Conservation (phyloP, 2,113 vertebrate genomes). For the Megaptera novaeangliae region DNA sequence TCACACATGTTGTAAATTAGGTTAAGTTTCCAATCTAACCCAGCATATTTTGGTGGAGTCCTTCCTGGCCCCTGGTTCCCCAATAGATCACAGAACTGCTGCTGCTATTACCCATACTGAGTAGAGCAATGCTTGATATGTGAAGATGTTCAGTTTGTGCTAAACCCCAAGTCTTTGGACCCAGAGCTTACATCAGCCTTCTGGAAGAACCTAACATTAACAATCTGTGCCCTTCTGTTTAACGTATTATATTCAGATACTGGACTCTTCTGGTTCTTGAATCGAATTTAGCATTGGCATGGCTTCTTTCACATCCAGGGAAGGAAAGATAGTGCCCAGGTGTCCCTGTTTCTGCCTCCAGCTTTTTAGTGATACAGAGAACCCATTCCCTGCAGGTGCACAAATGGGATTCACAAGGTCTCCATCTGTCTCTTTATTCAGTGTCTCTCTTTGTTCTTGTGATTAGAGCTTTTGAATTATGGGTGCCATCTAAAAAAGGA, state of each 20-base stretch:
- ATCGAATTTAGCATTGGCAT: neutral
- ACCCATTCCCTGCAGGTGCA: constrained; percentile 41
- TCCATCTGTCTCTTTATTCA: constrained; percentile 54
- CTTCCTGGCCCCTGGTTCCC: neutral
- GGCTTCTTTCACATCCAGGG: neutral
- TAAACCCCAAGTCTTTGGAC: neutral
- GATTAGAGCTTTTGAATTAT: constrained; percentile 47
- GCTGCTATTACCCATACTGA: neutral
- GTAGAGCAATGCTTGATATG: neutral
- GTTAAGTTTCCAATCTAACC: neutral
- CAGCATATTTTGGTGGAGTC: neutral
- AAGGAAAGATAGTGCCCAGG: constrained; percentile 19
- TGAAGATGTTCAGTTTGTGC: neutral
- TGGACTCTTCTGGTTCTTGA: constrained; percentile 36
- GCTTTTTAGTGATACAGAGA: constrained; percentile 30
- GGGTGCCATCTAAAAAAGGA: neutral
- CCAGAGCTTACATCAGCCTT: neutral
- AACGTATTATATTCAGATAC: neutral
- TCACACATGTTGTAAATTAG: neutral
- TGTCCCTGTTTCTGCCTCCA: constrained; percentile 35
- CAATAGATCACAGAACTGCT: neutral
- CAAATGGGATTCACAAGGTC: constrained; percentile 8
- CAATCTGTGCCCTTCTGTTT: constrained; percentile 1
- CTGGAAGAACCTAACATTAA: constrained; percentile 15
- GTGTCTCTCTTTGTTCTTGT: constrained; percentile 40